These are phyloP conservation scores for Drosophila putrida DNA, from an alignment of 2,888 invertebrate genomes.

Conservation along the genomic window DNA sequence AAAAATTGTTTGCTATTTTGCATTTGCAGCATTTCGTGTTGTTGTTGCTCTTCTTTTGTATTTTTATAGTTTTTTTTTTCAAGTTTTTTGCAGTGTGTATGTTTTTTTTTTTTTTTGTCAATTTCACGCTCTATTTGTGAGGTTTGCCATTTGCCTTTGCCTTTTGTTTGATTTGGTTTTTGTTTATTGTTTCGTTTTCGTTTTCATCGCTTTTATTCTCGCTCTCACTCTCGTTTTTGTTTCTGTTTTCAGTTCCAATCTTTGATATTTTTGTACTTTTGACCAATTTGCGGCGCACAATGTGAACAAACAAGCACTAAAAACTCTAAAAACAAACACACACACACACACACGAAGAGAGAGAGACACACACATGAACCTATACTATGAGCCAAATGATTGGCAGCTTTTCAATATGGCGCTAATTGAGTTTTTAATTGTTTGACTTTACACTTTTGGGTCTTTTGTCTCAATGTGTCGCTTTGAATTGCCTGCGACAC, in stretches of 20 bases:
- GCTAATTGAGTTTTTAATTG: slow-evolving; percentile 81
- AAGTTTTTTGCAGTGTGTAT: not conserved
- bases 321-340: slow-evolving; percentile 20
- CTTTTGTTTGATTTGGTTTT: slow-evolving; percentile 69
- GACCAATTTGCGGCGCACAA: slow-evolving; percentile 78
- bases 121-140: slow-evolving; percentile 79
- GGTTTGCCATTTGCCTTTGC: slow-evolving; percentile 76
- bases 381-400: slow-evolving; percentile 60
- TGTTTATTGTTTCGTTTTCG: slow-evolving; percentile 26
- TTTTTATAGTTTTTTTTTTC: slow-evolving; percentile 13
- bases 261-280: slow-evolving; percentile 80
- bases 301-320: slow-evolving; percentile 69
- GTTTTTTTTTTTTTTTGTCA: slow-evolving; percentile 56
- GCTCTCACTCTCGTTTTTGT: slow-evolving; percentile 26
- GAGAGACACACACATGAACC: slow-evolving; percentile 14
- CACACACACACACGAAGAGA: slow-evolving; percentile 25
- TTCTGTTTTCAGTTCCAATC: slow-evolving; percentile 54
- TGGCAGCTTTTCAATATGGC: slow-evolving; percentile 80
- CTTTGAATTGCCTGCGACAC: slow-evolving; percentile 45
- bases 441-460: slow-evolving; percentile 73
- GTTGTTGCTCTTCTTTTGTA: slow-evolving; percentile 11
- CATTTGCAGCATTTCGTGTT: slow-evolving; percentile 57
- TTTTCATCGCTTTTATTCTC: slow-evolving; percentile 32
- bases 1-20: slow-evolving; percentile 66
- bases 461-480: slow-evolving; percentile 57